Evolutionary conservation across 2,113 vertebrate species (phyloP).

Genomic region (Callaeas wilsoni): DNA sequence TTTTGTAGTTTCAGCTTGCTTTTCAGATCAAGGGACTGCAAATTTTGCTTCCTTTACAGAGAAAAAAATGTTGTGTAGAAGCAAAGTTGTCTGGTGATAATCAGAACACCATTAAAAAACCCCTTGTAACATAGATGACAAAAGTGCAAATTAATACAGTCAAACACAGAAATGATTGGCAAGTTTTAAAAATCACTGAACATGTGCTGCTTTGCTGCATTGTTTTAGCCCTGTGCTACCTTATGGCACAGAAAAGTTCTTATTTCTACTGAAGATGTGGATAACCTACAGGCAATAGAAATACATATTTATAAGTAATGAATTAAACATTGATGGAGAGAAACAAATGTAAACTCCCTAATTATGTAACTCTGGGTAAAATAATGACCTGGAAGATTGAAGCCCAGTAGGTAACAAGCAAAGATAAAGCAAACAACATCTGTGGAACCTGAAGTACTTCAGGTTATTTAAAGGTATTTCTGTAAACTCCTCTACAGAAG

Average conservation of each 20-base stretch:
- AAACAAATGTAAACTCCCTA: not conserved
- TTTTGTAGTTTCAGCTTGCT: not conserved
- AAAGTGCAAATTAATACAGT: not conserved
- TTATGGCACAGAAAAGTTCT: not conserved
- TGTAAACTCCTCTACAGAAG: not conserved
- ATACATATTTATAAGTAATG: slow-evolving; percentile 5
- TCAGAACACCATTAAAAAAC: not conserved
- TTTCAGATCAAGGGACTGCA: not conserved
- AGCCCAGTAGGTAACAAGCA: not conserved
- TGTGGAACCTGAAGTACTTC: not conserved
- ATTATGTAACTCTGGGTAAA: not conserved
- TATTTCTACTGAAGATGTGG: not conserved
- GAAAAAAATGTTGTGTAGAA: not conserved
- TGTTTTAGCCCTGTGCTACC: not conserved
- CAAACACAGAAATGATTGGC: not conserved
- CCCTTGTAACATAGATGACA: not conserved
- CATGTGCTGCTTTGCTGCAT: not conserved
- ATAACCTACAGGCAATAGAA: not conserved
- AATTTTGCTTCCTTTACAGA: not conserved
- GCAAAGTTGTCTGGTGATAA: not conserved
- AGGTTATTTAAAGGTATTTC: not conserved
- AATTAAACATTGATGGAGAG: not conserved
- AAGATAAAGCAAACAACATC: not conserved
- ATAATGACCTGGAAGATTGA: not conserved
- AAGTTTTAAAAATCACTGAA: not conserved